Evolutionary conservation across 2,113 vertebrate species (phyloP).

Genomic region (Narcine bancroftii): DNA sequence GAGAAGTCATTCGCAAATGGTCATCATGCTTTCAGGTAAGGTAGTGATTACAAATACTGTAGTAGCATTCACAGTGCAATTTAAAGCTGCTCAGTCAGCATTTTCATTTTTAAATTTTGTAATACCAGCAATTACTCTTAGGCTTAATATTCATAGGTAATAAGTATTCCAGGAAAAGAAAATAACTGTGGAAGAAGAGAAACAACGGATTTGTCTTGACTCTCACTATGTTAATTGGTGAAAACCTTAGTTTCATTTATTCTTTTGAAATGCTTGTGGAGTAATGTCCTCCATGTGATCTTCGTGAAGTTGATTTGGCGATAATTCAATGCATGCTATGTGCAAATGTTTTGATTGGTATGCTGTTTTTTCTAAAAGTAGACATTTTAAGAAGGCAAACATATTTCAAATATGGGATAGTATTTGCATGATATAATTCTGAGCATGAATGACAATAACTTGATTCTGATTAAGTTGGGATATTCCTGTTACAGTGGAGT

Average conservation of each 20-base stretch:
- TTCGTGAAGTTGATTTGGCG: not conserved
- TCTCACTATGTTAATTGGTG: not conserved
- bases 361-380: not conserved
- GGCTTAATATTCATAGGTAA: not conserved
- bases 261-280: not conserved
- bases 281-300: not conserved
- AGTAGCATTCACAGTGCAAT: not conserved
- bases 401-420: not conserved
- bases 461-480: not conserved
- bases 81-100: not conserved
- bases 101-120: not conserved
- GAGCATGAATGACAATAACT: not conserved
- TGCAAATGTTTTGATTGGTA: not conserved
- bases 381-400: not conserved
- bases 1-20: slow-evolving; percentile 69
- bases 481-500: too few relatives aligned
- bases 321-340: slow-evolving; percentile 20
- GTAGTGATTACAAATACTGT: slow-evolving; percentile 66
- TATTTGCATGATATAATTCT: not conserved
- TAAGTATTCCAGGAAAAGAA: not conserved
- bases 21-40: slow-evolving; percentile 80
- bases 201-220: not conserved
- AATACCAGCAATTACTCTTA: not conserved
- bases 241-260: not conserved
- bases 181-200: not conserved